Base-by-base conservation (phyloP, 2,797 vertebrate genomes). In the Periophthalmus magnuspinnatus region DNA sequence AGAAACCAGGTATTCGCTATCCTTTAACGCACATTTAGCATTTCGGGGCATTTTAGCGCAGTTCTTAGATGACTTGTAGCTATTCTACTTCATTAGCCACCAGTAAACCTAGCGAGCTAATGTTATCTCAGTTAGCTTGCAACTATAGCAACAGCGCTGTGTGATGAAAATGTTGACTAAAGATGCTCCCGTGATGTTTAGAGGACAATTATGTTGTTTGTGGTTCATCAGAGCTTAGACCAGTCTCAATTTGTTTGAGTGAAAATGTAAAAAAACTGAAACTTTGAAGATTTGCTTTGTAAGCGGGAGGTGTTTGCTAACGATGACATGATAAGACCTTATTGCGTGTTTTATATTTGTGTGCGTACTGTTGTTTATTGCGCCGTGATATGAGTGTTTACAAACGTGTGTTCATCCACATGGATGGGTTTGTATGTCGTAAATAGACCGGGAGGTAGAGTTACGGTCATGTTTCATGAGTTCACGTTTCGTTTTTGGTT, bases 1-100 rank as follows among this genome's bases (percentile, higher is more conserved):
- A 95, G 70, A 94, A 94, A 81, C 92, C 91, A 92, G 94, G 94
- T 92, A 86, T 9, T 14, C 28, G 32, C 16, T 0, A 17, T 0
- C 21, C 36, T 16, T 50, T 19, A 1, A 21, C 22, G 65, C 3
- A 33, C 6, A 47, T 63, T 19, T 36, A 5, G n/a, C 41, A 8
- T 1, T 17, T 2, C 24, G 24, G 16, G 14, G 10, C 7, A 0
- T 62, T 62, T 0, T 33, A 16, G 22, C 59, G 13, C 1, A 13
- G 58, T 32, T 34, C 41, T 3, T 19, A 17, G 50, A 24, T 14
- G 28, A 16, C 58, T 41, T 38, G 22, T 48, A 9, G 48, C n/a
- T 4, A 19, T 65, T 28, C 67, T 70, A 64, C 65, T 72, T 78
- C 65, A 59, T 71, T 78, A 85, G 65, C 65, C 14, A 68, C 55